phyloP scores from a whole-genome alignment of 2,797 vertebrate species.

The Tragopan temminckii region DNA sequence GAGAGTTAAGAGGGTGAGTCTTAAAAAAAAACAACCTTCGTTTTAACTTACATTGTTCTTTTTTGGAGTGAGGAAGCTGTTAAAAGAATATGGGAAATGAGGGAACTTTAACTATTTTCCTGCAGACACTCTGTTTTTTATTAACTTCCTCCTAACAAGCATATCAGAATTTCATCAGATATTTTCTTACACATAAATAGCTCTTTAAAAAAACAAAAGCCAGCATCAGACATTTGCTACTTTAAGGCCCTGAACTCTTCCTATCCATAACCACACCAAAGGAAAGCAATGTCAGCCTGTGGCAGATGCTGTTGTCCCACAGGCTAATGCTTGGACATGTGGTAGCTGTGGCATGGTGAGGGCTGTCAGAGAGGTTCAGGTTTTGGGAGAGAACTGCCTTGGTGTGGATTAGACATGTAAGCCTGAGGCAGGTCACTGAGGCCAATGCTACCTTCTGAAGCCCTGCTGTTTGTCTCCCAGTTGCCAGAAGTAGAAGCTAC shows the following conservation, averaged over 20 bases:
- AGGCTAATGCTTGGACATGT: neutral
- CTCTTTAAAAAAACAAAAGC: neutral
- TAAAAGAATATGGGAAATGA: neutral
- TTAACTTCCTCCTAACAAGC: neutral
- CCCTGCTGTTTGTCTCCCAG: neutral
- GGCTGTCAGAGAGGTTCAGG: neutral
- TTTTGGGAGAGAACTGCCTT: neutral
- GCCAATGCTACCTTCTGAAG: neutral
- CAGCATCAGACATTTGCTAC: fast-evolving
- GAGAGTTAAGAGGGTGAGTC: neutral
- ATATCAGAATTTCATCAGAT: neutral
- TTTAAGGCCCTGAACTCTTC: neutral
- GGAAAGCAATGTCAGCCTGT: neutral
- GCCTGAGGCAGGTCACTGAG: neutral
- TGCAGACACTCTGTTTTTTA: neutral
- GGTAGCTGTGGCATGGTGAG: neutral
- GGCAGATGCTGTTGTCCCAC: neutral
- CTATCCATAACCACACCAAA: neutral
- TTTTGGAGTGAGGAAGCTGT: neutral
- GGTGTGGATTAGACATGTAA: neutral
- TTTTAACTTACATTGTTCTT: neutral
- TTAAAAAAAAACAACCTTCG: neutral
- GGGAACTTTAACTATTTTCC: constrained; percentile 18
- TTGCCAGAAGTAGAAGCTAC: neutral
- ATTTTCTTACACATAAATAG: constrained; percentile 27